Conservation (phyloP, 1,140 invertebrate genomes). For the Camponotus pennsylvanicus region DNA sequence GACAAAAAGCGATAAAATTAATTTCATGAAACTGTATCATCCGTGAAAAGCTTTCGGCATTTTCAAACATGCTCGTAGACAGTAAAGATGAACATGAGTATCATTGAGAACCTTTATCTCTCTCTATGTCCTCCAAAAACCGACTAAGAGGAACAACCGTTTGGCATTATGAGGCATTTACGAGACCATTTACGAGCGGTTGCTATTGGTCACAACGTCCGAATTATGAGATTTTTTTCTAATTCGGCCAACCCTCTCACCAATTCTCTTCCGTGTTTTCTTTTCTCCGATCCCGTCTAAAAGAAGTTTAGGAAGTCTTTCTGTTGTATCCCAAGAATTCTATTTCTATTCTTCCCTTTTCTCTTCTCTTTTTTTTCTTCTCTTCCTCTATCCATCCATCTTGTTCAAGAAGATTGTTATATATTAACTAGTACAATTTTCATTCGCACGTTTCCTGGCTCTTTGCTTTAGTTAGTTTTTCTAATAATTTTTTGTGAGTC, state of each 20-base stretch:
- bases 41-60: not conserved
- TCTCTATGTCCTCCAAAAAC: not conserved
- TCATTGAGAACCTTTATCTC: not conserved
- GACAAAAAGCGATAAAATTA: not conserved
- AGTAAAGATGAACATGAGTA: slow-evolving; percentile 1
- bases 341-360: slow-evolving; percentile 21
- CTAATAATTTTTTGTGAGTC: slow-evolving; percentile 50
- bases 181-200: slow-evolving; percentile 66
- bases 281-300: slow-evolving; percentile 32
- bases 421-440: slow-evolving; percentile 60
- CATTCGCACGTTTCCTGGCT: slow-evolving; percentile 34
- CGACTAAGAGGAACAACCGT: not conserved
- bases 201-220: slow-evolving; percentile 63
- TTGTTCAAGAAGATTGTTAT: slow-evolving; percentile 51
- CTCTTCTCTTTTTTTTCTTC: slow-evolving; percentile 53
- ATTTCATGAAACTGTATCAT: slow-evolving; percentile 1
- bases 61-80: not conserved
- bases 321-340: no score
- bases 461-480: slow-evolving; percentile 51
- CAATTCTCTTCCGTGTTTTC: slow-evolving; percentile 20
- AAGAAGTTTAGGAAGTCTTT: slow-evolving; percentile 57
- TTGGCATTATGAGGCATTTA: slow-evolving; percentile 66
- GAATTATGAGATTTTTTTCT: slow-evolving; percentile 67
- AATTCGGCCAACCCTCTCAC: slow-evolving; percentile 14
- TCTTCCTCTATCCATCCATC: slow-evolving; percentile 28